Evolutionary conservation across 2,888 invertebrate species (phyloP), one percentile per base, ranked within the genome.

Genomic region (Lycocerus yunnanus): DNA sequence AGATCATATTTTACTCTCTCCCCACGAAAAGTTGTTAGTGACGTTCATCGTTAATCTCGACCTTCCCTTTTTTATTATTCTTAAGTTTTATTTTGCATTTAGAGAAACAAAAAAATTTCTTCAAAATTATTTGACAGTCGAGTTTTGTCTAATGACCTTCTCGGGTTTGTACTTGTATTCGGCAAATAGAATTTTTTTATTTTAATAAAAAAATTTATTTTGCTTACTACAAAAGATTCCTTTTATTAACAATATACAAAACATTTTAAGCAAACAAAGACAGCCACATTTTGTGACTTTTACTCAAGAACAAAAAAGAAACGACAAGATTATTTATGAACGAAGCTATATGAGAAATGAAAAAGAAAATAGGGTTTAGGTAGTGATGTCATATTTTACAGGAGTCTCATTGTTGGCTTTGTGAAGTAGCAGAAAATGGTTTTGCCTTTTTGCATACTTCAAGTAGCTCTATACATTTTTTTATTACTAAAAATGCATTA

Each of bases 321-420:
- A 71, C 68, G 63, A 71, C 63, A 60, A 59, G 58, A 61, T 72
- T 75, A 84, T 84, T 84, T 84, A 84, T 83, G 82, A 80, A 81
- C 77, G 80, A 80, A 80, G 81, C 81, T 81, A 72, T 75, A 83
- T 83, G 84, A 84, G 83, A 84, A 84, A 84, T 84, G 84, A 84
- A 84, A 84, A 82, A 83, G 84, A 84, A 84, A 84, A 84, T 83
- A 82, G 83, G 84, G 83, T 83, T 84, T 84, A 84, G 82, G 82
- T 81, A 81, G 82, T 82, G 82, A 83, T 78, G 83, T 83, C 83
- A 82, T 82, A 84, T 83, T 82, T 84, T 83, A 82, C 82, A 79
- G 79, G 78, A 79, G 79, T 74, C 68, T 80, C 79, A 81, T 82
- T 82, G 82, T 82, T 81, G 82, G 83, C 80, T 82, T 78, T 63